Conservation (phyloP, 2,113 vertebrate species). For the Gobio gobio region DNA sequence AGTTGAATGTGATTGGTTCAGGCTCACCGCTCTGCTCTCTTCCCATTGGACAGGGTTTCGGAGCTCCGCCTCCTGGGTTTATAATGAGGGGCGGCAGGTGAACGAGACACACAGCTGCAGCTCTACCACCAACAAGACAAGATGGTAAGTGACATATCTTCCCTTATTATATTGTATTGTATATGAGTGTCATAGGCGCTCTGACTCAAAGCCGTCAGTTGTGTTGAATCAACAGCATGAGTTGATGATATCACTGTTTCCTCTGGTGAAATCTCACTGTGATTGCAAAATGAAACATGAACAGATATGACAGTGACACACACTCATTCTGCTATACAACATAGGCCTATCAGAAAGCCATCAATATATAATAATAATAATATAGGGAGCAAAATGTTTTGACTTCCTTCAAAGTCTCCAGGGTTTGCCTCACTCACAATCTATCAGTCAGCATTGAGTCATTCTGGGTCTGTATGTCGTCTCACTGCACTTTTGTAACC, state of each 20-base stretch:
- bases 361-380: neutral
- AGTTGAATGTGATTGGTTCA: slow-evolving; percentile 20
- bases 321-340: no score
- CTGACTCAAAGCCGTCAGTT: neutral
- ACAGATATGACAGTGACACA: neutral
- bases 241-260: neutral
- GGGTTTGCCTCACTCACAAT: no score
- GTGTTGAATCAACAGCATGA: neutral
- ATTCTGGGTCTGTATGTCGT: neutral
- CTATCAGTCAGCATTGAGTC: neutral
- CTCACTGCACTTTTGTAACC: neutral
- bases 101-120: neutral
- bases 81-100: slow-evolving; percentile 24
- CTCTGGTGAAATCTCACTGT: neutral
- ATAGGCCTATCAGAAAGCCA: no score
- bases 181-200: neutral
- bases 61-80: neutral
- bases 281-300: neutral
- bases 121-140: slow-evolving; percentile 12
- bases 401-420: neutral
- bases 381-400: neutral
- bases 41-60: slow-evolving; percentile 17
- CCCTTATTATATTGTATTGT: neutral
- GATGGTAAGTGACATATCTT: slow-evolving; percentile 50
- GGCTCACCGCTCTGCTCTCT: slow-evolving; percentile 1